Evolutionary conservation across 1,140 invertebrate species (phyloP).

Genomic region (Araneus ventricosus): DNA sequence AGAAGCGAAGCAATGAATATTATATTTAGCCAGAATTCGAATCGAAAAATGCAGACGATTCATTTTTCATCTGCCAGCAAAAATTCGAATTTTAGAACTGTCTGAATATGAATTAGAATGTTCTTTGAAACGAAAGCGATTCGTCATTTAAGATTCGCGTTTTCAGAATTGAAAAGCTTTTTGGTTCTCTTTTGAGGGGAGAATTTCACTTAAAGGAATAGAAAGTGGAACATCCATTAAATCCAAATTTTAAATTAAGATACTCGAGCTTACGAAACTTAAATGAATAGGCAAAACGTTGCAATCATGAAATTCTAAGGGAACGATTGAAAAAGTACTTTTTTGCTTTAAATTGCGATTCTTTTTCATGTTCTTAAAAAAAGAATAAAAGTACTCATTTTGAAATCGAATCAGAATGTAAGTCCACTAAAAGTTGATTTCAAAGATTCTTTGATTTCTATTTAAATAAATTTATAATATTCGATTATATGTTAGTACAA

Average conservation of each 20-base stretch:
- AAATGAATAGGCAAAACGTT: background rate
- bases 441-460: no score
- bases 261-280: background rate
- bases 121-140: conserved; percentile 49
- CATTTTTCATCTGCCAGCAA: conserved; percentile 52
- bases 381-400: no score
- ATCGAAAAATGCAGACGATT: conserved; percentile 51
- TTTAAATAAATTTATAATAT: no score
- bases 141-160: conserved; percentile 46
- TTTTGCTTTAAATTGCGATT: no score
- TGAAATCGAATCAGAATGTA: no score
- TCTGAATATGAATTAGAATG: conserved; percentile 58
- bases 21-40: conserved; percentile 46
- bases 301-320: background rate
- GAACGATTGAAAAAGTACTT: background rate
- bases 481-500: no score
- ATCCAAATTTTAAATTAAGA: conserved; percentile 51
- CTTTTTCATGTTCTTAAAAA: no score
- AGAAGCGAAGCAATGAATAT: conserved; percentile 62
- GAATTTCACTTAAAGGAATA: background rate
- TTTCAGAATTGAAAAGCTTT: conserved; percentile 52
- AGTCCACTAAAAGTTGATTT: no score
- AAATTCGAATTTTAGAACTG: conserved; percentile 37
- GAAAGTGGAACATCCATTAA: conserved; percentile 32
- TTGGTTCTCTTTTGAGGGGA: background rate